These are phyloP conservation scores for Dendroctonus valens DNA, from an alignment of 1,140 invertebrate species.

Conservation along the genomic window DNA sequence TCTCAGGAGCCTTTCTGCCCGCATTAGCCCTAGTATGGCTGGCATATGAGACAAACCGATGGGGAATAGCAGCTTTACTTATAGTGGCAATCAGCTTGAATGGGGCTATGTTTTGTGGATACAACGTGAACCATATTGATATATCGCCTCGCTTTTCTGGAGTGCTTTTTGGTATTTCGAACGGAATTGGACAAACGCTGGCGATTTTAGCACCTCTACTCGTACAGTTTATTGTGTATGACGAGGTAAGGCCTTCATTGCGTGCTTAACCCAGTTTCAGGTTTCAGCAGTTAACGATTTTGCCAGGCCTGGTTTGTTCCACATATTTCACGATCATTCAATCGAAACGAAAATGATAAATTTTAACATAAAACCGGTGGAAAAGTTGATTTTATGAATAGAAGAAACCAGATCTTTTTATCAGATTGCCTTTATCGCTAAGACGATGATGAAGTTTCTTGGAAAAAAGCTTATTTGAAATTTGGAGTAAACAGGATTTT, in stretches of 20 bases:
- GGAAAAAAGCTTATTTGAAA: no score
- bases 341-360: background rate
- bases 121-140: slow-evolving; percentile 65
- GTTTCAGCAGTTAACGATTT: no score
- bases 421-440: no score
- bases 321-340: background rate
- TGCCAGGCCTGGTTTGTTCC: background rate
- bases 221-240: slow-evolving; percentile 61
- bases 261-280: no score
- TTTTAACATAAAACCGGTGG: no score
- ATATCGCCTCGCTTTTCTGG: slow-evolving; percentile 70
- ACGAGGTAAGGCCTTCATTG: slow-evolving; percentile 54
- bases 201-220: slow-evolving; percentile 70
- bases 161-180: slow-evolving; percentile 73
- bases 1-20: slow-evolving; percentile 57
- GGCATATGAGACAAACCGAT: slow-evolving; percentile 56
- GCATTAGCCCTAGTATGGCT: slow-evolving; percentile 61
- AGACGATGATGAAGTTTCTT: no score
- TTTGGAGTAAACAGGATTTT: no score
- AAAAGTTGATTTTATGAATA: no score
- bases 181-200: slow-evolving; percentile 69
- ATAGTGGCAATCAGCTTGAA: slow-evolving; percentile 71
- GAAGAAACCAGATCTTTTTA: no score
- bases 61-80: slow-evolving; percentile 57
- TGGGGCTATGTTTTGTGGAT: slow-evolving; percentile 71